Conservation (phyloP, 2,113 vertebrate genomes). For the Sinocyclocheilus anophthalmus region DNA sequence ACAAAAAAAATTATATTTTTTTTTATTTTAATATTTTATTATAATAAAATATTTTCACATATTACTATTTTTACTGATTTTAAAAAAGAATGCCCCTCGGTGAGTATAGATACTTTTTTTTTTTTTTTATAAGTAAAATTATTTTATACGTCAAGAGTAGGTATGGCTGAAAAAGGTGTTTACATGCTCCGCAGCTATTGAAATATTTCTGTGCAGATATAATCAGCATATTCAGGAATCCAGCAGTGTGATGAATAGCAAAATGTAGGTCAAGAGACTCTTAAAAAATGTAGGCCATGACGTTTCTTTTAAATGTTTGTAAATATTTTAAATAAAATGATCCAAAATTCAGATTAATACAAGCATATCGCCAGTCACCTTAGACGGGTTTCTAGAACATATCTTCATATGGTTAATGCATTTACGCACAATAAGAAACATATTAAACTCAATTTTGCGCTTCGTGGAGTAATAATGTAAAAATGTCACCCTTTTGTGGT, state of each 20-base stretch:
- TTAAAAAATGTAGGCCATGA: constrained; percentile 5
- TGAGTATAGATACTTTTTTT: no score
- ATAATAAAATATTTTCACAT: no score
- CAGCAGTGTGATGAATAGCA: neutral
- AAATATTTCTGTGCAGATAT: neutral
- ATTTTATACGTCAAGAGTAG: no score
- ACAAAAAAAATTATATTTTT: no score
- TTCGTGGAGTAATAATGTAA: neutral
- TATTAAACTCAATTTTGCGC: neutral
- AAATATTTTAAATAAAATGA: neutral
- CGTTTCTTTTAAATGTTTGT: constrained; percentile 2
- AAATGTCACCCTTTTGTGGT: neutral
- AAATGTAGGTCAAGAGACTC: constrained; percentile 12
- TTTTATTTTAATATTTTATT: no score
- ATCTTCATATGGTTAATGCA: neutral
- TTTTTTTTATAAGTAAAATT: no score
- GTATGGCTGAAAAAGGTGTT: no score
- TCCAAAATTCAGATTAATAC: neutral
- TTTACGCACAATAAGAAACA: neutral
- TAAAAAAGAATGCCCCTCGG: no score
- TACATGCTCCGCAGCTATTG: neutral
- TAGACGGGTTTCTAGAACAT: neutral
- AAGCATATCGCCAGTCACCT: neutral
- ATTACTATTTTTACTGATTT: no score
- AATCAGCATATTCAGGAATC: neutral